Conservation (phyloP, 2,888 invertebrate genomes). For the Cinara cedri region DNA sequence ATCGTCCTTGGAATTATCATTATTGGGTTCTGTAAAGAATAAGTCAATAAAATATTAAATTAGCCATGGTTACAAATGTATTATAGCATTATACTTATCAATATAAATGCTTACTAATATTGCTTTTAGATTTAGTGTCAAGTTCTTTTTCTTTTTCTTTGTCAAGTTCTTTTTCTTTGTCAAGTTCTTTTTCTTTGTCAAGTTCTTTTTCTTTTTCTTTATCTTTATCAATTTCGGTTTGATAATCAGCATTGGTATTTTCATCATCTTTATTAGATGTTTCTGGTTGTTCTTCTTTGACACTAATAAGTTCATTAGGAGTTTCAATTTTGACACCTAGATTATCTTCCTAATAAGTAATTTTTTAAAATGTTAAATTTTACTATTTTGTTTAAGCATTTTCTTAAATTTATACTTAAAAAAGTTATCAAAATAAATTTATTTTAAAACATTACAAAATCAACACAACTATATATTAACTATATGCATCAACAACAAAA, state of each 20-base stretch:
- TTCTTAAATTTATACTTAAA: too few species aligned
- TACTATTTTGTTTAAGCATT: too few species aligned
- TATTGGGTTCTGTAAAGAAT: constrained; percentile 21
- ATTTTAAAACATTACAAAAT: too few species aligned
- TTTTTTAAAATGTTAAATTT: too few species aligned
- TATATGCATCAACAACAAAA: too few species aligned
- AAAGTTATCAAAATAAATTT: too few species aligned
- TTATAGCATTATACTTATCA: not conserved
- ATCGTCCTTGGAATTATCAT: constrained; percentile 14
- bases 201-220: not conserved
- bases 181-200: not conserved
- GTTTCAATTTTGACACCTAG: too few species aligned
- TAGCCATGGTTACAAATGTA: not conserved
- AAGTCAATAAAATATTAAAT: not conserved
- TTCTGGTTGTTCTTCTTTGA: not conserved
- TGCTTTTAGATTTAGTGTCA: not conserved
- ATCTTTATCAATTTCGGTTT: not conserved
- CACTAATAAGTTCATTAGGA: not conserved
- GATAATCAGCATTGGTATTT: not conserved
- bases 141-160: not conserved
- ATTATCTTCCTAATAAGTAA: too few species aligned
- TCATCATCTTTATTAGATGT: not conserved
- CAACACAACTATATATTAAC: too few species aligned
- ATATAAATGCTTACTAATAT: constrained; percentile 14
- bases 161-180: not conserved